Evolutionary conservation across 2,888 invertebrate genomes (phyloP).

Genomic region (Panopea generosa): DNA sequence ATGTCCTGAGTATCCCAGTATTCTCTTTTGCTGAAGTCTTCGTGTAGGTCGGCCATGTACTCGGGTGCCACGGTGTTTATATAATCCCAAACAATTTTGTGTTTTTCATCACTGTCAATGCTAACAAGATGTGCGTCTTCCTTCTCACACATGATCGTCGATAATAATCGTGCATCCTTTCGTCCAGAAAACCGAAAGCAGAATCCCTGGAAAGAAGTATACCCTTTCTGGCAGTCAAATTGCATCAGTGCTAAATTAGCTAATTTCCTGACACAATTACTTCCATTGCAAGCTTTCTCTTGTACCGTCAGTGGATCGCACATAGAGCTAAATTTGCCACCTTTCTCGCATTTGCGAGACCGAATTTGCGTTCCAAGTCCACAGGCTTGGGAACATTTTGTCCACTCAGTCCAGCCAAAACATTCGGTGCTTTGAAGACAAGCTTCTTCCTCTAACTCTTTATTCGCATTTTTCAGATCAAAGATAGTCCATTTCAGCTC

Average conservation of each 20-base stretch:
- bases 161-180: conserved; percentile 32
- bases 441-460: conserved; percentile 36
- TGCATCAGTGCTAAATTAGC: too few species aligned
- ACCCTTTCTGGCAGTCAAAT: conserved; percentile 44
- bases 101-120: conserved; percentile 32
- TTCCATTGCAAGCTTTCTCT: conserved; percentile 14
- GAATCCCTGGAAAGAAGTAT: conserved; percentile 40
- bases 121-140: conserved; percentile 50
- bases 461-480: conserved; percentile 44
- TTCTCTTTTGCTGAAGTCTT: conserved; percentile 48
- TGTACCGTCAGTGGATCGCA: conserved; percentile 32
- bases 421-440: conserved; percentile 38
- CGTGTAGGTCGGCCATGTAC: conserved; percentile 46
- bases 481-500: conserved; percentile 54
- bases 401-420: conserved; percentile 46
- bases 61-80: conserved; percentile 30
- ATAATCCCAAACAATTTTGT: conserved; percentile 35
- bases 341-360: conserved; percentile 30
- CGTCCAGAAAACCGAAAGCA: conserved; percentile 53
- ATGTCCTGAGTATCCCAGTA: conserved; percentile 52
- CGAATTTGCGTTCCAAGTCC: conserved; percentile 46
- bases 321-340: conserved; percentile 46
- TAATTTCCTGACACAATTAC: neutral
- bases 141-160: conserved; percentile 43
- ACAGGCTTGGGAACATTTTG: conserved; percentile 37